These are phyloP conservation scores for Amphimallon solstitiale DNA, from an alignment of 2,888 invertebrate species.

Conservation along the genomic window DNA sequence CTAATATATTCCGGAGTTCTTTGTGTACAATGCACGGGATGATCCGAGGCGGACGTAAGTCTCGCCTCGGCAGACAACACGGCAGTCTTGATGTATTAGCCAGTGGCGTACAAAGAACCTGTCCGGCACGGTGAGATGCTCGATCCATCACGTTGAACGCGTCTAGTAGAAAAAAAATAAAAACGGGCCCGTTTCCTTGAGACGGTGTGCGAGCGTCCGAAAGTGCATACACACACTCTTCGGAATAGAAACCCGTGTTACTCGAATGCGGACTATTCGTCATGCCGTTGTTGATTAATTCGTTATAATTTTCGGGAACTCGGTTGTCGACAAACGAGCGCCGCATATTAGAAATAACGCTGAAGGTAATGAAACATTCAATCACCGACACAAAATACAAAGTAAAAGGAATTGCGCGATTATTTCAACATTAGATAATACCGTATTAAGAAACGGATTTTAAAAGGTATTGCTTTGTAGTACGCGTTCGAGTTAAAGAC, in stretches of 20 bases:
- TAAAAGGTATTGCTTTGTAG: no score
- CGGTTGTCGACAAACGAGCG: background rate
- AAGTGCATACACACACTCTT: constrained; percentile 22
- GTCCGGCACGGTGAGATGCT: constrained; percentile 53
- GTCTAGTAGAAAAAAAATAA: constrained; percentile 44
- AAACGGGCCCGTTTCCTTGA: constrained; percentile 40
- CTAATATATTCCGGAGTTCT: constrained; percentile 17
- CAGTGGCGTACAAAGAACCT: constrained; percentile 53
- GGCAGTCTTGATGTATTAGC: constrained; percentile 56
- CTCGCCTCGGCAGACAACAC: constrained; percentile 48
- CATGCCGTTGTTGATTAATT: constrained; percentile 31
- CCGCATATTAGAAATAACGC: no score
- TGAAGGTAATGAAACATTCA: background rate
- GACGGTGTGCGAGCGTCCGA: no score
- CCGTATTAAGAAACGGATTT: no score
- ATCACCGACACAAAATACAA: no score
- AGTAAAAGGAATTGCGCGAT: no score
- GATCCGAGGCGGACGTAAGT: constrained; percentile 49
- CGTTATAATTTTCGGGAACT: constrained; percentile 37
- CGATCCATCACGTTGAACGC: constrained; percentile 55
- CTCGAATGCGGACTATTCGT: constrained; percentile 9
- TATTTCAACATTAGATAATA: no score
- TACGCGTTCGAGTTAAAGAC: no score
- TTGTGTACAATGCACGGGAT: constrained; percentile 10
- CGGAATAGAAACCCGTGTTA: constrained; percentile 41